Percentiles rank a stretch among this genome's conserved stretches.
phyloP scores from a whole-genome alignment of 2,888 invertebrate species.

The Pomacea canaliculata region DNA sequence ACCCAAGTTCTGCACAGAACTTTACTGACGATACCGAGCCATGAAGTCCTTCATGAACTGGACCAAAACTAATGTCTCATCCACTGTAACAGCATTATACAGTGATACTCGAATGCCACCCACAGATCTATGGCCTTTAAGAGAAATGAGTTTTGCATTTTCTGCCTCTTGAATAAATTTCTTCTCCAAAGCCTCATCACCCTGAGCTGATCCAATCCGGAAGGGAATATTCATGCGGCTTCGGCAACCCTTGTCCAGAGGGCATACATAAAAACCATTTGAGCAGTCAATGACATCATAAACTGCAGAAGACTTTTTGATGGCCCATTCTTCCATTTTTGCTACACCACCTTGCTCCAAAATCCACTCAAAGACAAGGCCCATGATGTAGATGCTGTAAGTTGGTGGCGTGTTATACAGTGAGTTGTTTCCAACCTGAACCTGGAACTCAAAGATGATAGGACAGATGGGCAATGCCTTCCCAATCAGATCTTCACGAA shows the following conservation, averaged over 20 bases:
- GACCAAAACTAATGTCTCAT: conserved; percentile 82
- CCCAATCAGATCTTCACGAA: conserved; percentile 91
- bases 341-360: conserved; percentile 85
- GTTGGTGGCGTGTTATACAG: conserved; percentile 96
- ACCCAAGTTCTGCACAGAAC: neutral
- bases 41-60: conserved; percentile 86
- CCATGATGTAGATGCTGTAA: conserved; percentile 93
- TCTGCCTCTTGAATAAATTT: conserved; percentile 87
- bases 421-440: conserved; percentile 86
- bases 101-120: conserved; percentile 96
- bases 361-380: conserved; percentile 93
- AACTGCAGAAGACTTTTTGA: conserved; percentile 73
- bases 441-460: conserved; percentile 86
- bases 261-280: conserved; percentile 80
- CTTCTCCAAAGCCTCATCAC: conserved; percentile 85
- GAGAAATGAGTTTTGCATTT: conserved; percentile 82
- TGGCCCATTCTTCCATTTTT: conserved; percentile 78
- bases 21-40: conserved; percentile 17
- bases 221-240: conserved; percentile 95
- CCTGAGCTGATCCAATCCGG: conserved; percentile 76
- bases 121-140: conserved; percentile 95
- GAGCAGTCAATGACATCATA: conserved; percentile 87
- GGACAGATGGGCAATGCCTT: conserved; percentile 80
- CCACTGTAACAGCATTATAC: conserved; percentile 91
- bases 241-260: conserved; percentile 74